phyloP scores from a whole-genome alignment of 2,888 invertebrate genomes.

The Hirtodrosophila duncani region DNA sequence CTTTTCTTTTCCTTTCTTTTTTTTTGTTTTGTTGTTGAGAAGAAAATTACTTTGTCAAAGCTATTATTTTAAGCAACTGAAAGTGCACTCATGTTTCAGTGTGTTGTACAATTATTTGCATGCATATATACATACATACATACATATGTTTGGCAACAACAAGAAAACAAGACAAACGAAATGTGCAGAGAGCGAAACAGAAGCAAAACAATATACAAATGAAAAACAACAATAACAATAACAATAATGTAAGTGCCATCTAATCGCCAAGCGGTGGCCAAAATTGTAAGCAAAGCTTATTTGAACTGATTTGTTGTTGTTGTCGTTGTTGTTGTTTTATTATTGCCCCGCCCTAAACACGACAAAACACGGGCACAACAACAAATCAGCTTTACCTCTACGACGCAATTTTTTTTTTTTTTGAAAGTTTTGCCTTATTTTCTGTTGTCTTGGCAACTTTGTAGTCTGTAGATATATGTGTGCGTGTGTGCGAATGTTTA shows the following conservation, averaged over 20 bases:
- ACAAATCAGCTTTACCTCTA: too few species aligned
- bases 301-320: background rate
- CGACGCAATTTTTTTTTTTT: constrained; percentile 57
- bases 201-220: constrained; percentile 5
- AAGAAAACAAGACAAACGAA: constrained; percentile 15
- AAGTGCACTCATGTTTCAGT: too few species aligned
- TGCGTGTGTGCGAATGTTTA: too few species aligned
- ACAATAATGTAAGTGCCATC: constrained; percentile 56
- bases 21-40: too few species aligned
- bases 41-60: too few species aligned
- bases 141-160: background rate
- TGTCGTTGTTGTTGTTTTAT: constrained; percentile 11
- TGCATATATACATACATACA: background rate
- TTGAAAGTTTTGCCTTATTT: constrained; percentile 60
- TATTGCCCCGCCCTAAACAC: constrained; percentile 31
- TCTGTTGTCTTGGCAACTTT: constrained; percentile 69
- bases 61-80: constrained; percentile 7
- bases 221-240: constrained; percentile 42
- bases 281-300: constrained; percentile 17
- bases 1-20: too few species aligned
- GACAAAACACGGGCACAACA: too few species aligned
- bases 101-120: too few species aligned
- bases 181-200: constrained; percentile 19
- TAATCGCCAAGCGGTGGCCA: constrained; percentile 18
- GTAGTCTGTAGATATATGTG: constrained; percentile 19